Percentiles rank a stretch among this genome's conserved stretches.
These are phyloP conservation scores for Psittacara wagleri DNA, from an alignment of 2,113 vertebrate species.

Conservation along the genomic window DNA sequence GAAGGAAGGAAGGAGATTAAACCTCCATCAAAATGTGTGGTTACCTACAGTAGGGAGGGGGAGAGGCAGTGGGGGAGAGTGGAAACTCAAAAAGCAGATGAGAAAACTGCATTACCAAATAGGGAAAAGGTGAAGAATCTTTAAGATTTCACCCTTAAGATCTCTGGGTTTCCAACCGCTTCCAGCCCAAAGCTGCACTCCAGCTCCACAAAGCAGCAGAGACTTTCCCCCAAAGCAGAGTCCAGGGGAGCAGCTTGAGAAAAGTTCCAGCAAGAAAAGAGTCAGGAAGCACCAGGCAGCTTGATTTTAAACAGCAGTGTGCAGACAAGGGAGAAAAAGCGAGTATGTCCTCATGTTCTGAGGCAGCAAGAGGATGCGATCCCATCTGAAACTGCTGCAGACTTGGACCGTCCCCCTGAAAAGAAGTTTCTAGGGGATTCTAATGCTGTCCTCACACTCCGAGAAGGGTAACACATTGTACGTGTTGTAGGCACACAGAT, in stretches of 20 bases:
- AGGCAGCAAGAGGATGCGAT: no score
- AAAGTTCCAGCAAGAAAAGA: neutral
- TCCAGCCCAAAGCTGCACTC: neutral
- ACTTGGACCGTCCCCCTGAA: neutral
- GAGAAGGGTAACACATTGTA: neutral
- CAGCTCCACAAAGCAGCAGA: neutral
- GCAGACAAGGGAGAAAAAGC: neutral
- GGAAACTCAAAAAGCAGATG: neutral
- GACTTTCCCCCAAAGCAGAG: neutral
- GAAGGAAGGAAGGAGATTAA: conserved; percentile 70
- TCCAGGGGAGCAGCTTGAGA: neutral
- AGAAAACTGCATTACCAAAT: neutral
- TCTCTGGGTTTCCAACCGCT: neutral
- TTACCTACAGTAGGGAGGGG: neutral
- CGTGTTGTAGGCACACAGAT: accelerated
- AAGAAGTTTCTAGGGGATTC: neutral
- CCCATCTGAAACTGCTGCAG: neutral
- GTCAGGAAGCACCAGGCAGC: neutral
- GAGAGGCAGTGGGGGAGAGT: neutral
- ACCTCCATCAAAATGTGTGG: conserved; percentile 44
- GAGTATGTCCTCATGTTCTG: accelerated
- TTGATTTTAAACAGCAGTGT: neutral
- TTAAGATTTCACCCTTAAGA: neutral
- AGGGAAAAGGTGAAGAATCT: neutral
- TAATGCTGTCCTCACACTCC: accelerated